Base-by-base conservation (phyloP, 2,113 vertebrate species). In the Murina feae region DNA sequence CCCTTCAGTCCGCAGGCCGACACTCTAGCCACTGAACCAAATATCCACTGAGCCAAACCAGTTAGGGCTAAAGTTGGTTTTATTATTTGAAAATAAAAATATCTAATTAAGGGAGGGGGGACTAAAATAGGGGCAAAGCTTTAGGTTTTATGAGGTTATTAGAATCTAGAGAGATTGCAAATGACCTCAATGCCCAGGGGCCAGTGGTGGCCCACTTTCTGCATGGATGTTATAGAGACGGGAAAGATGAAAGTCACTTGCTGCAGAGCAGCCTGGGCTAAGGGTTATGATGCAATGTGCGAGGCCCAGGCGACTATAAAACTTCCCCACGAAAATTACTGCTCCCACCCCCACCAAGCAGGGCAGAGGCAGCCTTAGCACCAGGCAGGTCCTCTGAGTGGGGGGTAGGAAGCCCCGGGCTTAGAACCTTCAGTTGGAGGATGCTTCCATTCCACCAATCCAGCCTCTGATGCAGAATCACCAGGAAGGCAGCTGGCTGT, bases 61-160 rank as follows among this genome's bases (percentile, higher is more conserved):
- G n/a, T n/a, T n/a, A n/a, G n/a, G n/a, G n/a, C n/a, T 71, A 16
- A 72, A 53, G 58, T 8, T 85, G 72, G 74, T 65, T 72, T 90
- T 71, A 66, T 18, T 47, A 53, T 42, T 39, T 86, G 86, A 86
- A 82, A 39, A 44, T 53, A 68, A 90, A 92, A 12, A 39, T 42
- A 63, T 86, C 58, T 76, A 85, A 60, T 60, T 23, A 81, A 94
- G 51, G 35, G 23, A 53, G 51, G 76, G n/a, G 78, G 69, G 86
- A n/a, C 14, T 86, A 44, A 75, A 75, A 39, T 23, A 80, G 37
- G 51, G 37, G 35, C 9, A 30, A 84, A 90, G 35, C 23, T 81
- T 79, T 86, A 6, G 55, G 20, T 42, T 78, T 58, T 58, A 14
- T 68, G 69, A 82, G 12, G 39, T 58, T 66, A 69, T 28, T 32